These are phyloP conservation scores for Brachionus calyciflorus DNA, from an alignment of 1,140 invertebrate species.

Conservation along the genomic window DNA sequence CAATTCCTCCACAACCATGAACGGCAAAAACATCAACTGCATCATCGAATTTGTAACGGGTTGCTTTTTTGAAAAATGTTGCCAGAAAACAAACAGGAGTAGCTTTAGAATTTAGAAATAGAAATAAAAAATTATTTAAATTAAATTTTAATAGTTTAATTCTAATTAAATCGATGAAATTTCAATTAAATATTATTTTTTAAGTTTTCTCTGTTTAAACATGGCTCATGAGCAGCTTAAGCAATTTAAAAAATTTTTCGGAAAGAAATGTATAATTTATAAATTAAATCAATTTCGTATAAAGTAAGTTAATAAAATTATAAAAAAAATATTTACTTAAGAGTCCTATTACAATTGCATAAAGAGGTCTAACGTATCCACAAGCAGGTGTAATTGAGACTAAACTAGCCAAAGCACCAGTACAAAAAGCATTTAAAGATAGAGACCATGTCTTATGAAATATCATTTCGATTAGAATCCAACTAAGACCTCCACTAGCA, in stretches of 20 bases:
- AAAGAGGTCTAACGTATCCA: background rate
- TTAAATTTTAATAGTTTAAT: too few relatives aligned
- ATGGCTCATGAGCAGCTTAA: too few relatives aligned
- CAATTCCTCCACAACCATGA: background rate
- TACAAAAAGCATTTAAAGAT: background rate
- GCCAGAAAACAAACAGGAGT: background rate
- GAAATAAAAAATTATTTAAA: too few relatives aligned
- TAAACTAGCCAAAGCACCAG: background rate
- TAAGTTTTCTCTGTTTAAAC: too few relatives aligned
- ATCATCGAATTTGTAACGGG: background rate
- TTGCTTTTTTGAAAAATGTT: background rate
- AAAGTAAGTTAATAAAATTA: too few relatives aligned
- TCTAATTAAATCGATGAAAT: too few relatives aligned
- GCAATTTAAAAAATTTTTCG: too few relatives aligned
- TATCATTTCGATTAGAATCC: background rate
- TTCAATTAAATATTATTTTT: too few relatives aligned
- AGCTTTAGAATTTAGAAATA: background rate
- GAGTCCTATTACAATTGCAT: background rate
- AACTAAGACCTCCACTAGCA: background rate
- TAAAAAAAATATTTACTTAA: background rate
- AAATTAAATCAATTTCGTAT: too few relatives aligned
- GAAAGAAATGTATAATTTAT: too few relatives aligned
- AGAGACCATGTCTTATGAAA: background rate
- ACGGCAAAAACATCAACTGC: background rate
- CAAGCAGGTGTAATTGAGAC: background rate